Evolutionary conservation across 2,888 invertebrate genomes (phyloP), one percentile per base, ranked within the genome.

Genomic region (Pseudococcus jackbeardsleyi): DNA sequence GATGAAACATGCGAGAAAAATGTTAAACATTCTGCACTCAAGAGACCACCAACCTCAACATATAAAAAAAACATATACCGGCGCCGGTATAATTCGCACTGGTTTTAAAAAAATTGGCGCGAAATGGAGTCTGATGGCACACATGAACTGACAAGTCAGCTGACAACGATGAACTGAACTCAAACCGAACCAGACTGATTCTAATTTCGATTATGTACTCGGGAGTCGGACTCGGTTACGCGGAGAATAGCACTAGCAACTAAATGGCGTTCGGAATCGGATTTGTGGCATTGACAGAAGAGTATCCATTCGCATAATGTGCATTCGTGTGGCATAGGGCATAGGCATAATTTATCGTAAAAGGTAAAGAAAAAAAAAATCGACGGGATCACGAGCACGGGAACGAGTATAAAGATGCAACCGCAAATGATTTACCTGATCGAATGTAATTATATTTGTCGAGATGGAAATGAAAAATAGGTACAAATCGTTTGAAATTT

Each of bases 161-260:
- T 82, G 79, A 82, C 79, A 82, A 82, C 79, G 79, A 82, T 82
- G 79, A 46, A 46, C 39, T 82, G 79, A 72, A 33, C 68, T 26
- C 68, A 68, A 26, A 26, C 26, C 26, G 68, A 79, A 46, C 46
- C 79, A 46, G 46, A 82, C 79, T 82, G 79, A 82, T 82, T 82
- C 42, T 82, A 82, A 82, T 46, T 82, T 82, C 79, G 79, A 79
- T 72, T 15, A 12, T 33, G 54, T 54, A 54, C n/a, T 12, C 12
- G 12, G 15, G 42, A 42, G 48, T 11, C 12, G 46, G 5, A 79
- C 42, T 79, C 39, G 17, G 2, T 17, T 9, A 19, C 39, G 42
- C 42, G 39, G 79, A 79, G 79, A 79, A n/a, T 33, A 33, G 26
- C 26, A 33, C 26, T n/a, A 42, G n/a, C 46, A 33, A 15, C 42